Percentiles rank a stretch among this genome's conserved stretches.
phyloP scores from a whole-genome alignment of 2,113 vertebrate species.

The Formicarius rufipectus region DNA sequence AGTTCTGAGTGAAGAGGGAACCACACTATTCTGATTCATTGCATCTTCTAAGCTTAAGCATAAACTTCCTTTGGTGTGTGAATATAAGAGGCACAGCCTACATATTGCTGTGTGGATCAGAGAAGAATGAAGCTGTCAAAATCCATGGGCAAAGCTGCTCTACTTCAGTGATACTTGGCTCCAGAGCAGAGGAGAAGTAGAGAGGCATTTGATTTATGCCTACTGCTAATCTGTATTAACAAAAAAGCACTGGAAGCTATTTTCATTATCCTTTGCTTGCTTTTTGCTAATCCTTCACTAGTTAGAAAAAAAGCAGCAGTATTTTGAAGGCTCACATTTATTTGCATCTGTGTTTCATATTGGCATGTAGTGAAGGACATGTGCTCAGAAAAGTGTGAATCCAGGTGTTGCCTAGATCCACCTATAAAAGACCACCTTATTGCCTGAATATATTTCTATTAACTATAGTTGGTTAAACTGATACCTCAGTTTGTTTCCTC shows the following conservation, averaged over 20 bases:
- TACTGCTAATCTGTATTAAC: not conserved
- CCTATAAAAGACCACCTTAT: not conserved
- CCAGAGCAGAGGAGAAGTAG: not conserved
- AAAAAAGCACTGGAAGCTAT: not conserved
- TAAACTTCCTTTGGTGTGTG: not conserved
- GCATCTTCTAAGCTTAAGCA: not conserved
- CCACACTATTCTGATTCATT: not conserved
- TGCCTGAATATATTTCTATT: not conserved
- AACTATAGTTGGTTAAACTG: not conserved
- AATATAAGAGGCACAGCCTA: not conserved
- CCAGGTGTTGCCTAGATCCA: fast-evolving
- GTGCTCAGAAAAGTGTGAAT: not conserved
- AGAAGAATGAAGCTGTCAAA: not conserved
- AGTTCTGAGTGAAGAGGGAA: not conserved
- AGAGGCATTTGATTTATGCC: not conserved
- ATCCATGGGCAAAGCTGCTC: not conserved
- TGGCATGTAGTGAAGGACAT: not conserved
- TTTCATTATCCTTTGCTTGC: not conserved
- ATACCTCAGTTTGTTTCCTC: not conserved
- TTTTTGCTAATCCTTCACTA: not conserved
- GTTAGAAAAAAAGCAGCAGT: not conserved
- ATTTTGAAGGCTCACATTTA: not conserved
- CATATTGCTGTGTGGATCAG: not conserved
- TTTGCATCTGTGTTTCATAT: not conserved
- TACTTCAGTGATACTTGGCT: not conserved